Base-by-base conservation (phyloP, 1,140 invertebrate genomes). In the Protaetia brevitarsis region DNA sequence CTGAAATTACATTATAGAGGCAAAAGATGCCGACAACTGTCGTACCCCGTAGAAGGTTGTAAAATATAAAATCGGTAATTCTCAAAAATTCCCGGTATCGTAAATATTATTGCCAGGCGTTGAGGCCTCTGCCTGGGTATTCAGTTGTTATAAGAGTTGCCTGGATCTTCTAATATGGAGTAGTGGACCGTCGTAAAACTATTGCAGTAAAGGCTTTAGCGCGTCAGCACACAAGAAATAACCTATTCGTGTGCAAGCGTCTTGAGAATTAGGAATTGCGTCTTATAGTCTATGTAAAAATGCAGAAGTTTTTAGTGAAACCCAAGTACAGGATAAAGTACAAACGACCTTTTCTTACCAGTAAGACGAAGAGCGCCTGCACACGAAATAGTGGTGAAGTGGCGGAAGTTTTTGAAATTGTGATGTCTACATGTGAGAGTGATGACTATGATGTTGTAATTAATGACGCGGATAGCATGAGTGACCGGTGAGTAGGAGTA, bases 11-110 rank as follows among this genome's bases (percentile, higher is more conserved):
- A 45, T 45, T 45, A 16, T 45, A 45, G 41, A 45, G 41, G 41
- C 41, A 45, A 45, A 45, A 45, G 41, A 21, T 21, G 41, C 41
- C 41, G 41, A 45, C 41, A 21, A 45, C 41, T 19, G 41, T 45
- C 19, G 19, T 21, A 8, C 23, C 41, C 41, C 41, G 13, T 45
- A 19, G 23, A 21, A 45, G 41, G 41, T 45, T 45, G 41, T 45
- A 45, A 45, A 45, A 45, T 45, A 45, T 45, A 45, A 45, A 45
- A 45, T 45, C 41, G 41, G 41, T 45, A 16, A 45, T 45, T 45
- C 13, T 45, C 41, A 45, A 45, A 45, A 45, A 45, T 45, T 45
- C 41, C 41, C 13, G 41, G 41, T 45, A 45, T 45, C 41, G 13
- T 45, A 45, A 45, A 45, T 21, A 45, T 45, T 45, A 45, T 13